These are phyloP conservation scores for Anticlea derivata DNA, from an alignment of 2,888 invertebrate genomes.

Conservation along the genomic window DNA sequence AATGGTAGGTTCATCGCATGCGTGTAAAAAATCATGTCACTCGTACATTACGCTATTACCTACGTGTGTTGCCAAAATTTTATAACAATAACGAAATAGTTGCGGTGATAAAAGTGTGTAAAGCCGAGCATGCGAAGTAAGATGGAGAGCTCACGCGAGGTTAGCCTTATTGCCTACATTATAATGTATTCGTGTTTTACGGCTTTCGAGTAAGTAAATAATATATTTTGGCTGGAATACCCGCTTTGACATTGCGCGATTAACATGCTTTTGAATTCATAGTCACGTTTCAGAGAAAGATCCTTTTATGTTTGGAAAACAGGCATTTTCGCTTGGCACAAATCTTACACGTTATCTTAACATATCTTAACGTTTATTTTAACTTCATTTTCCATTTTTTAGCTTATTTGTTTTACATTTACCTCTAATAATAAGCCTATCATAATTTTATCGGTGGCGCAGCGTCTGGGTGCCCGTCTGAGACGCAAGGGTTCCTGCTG, in stretches of 20 bases:
- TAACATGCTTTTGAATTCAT: not conserved
- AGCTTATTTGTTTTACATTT: too few species aligned
- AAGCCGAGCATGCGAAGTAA: conserved; percentile 46
- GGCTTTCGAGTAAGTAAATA: conserved; percentile 20
- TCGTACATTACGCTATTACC: conserved; percentile 26
- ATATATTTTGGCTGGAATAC: not conserved
- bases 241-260: not conserved
- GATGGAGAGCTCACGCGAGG: conserved; percentile 42
- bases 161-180: conserved; percentile 41
- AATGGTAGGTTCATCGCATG: not conserved
- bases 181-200: conserved; percentile 27
- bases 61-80: conserved; percentile 37
- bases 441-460: too few species aligned
- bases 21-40: conserved; percentile 31
- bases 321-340: not conserved
- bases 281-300: not conserved
- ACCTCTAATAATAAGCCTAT: too few species aligned
- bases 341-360: not conserved
- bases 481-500: too few species aligned
- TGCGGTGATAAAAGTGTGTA: conserved; percentile 49
- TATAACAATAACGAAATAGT: conserved; percentile 45
- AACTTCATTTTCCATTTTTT: too few species aligned
- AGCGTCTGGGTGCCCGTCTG: too few species aligned
- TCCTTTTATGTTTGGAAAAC: not conserved
- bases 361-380: too few species aligned